Percentiles rank a stretch among this genome's conserved stretches.
Conservation (phyloP, 2,888 invertebrate genomes). For the Plemyria rubiginata region DNA sequence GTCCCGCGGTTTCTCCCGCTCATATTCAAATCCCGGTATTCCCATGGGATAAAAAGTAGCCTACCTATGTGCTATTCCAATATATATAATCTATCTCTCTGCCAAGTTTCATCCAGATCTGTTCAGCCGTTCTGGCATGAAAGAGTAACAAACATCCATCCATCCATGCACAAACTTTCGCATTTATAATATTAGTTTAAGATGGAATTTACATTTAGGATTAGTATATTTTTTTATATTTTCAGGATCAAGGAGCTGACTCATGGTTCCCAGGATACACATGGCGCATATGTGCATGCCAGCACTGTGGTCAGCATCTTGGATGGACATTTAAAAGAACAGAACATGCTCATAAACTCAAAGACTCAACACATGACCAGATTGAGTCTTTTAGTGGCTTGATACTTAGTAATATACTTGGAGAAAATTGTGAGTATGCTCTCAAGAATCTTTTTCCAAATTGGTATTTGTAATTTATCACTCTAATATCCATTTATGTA, state of each 20-base stretch:
- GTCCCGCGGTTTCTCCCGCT: too few relatives aligned
- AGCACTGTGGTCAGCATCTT: conserved; percentile 85
- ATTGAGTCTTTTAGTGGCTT: conserved; percentile 72
- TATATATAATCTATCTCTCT: too few relatives aligned
- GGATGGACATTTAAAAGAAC: conserved; percentile 86
- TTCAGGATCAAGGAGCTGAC: conserved; percentile 81
- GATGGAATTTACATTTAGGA: background rate
- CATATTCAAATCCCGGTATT: too few relatives aligned
- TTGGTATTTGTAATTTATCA: background rate
- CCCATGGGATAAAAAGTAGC: too few relatives aligned
- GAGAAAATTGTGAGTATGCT: conserved; percentile 76
- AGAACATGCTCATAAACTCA: conserved; percentile 45
- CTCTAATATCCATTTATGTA: background rate
- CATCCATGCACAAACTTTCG: too few relatives aligned
- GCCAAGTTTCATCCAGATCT: too few relatives aligned
- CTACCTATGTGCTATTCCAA: too few relatives aligned
- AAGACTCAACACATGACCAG: conserved; percentile 48
- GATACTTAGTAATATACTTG: conserved; percentile 74
- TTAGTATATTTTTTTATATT: conserved; percentile 1
- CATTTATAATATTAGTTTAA: too few relatives aligned
- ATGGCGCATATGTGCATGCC: conserved; percentile 87
- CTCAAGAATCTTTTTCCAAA: background rate
- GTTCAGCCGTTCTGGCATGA: too few relatives aligned
- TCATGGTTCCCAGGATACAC: conserved; percentile 88
- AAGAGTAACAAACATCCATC: too few relatives aligned